A percentile compares a stretch with the other conserved stretches of the same genome.
phyloP scores from a whole-genome alignment of 23 tunicate genomes.

The Halocynthia roretzi region DNA sequence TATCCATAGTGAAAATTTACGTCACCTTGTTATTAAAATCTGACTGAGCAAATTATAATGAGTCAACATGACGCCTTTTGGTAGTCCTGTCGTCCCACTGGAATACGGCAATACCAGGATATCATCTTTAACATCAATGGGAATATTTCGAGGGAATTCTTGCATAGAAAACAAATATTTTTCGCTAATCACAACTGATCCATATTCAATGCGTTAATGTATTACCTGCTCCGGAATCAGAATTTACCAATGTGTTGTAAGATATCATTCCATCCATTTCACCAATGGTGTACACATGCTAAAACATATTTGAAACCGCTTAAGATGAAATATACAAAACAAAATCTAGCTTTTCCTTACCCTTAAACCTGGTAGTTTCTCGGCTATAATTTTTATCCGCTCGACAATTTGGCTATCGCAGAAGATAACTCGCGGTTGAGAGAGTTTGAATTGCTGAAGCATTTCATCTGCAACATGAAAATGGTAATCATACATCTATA shows the following conservation, averaged over 20 bases:
- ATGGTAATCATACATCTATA: background rate
- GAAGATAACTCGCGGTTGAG: conserved; percentile 28
- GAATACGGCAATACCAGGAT: conserved; percentile 31
- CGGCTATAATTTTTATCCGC: conserved; percentile 25
- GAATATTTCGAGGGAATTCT: conserved; percentile 27
- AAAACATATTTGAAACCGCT: background rate
- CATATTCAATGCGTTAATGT: background rate
- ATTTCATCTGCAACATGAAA: conserved; percentile 32
- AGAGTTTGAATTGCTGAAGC: conserved; percentile 27
- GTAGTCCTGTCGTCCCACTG: conserved; percentile 73
- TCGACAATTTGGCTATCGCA: conserved; percentile 5
- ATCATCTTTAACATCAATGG: conserved; percentile 17
- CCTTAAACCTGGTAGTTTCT: conserved; percentile 17
- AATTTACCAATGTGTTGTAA: conserved; percentile 10
- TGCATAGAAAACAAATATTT: background rate
- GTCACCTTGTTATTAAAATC: conserved; percentile 3
- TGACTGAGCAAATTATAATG: conserved; percentile 24
- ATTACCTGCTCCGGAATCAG: conserved; percentile 18
- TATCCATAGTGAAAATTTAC: too few relatives aligned
- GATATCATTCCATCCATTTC: conserved; percentile 11
- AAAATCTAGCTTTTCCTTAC: background rate
- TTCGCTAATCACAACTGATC: too few relatives aligned
- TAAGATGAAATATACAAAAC: too few relatives aligned
- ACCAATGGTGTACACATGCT: conserved; percentile 29
- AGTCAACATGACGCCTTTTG: conserved; percentile 72